Base-by-base conservation (phyloP, 64 coral and sea anemone genomes). In the Actinia tenebrosa region DNA sequence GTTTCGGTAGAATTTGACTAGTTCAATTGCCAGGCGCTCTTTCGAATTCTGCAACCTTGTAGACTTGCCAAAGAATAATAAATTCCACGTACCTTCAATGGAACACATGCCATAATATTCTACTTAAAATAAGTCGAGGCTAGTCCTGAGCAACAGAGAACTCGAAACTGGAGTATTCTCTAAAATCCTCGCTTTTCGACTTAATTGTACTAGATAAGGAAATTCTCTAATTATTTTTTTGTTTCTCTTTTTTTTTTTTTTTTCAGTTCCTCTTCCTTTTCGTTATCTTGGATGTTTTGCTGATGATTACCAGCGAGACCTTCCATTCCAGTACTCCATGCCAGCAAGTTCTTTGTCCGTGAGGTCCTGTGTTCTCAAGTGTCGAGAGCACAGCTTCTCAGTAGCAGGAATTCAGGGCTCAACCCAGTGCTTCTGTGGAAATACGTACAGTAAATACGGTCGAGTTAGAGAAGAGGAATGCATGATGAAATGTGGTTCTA, bases 351-450 rank as follows among this genome's bases (percentile, higher is more conserved):
- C 92, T 60, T 77, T 94, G 79, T 84, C 92, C 4, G 78, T 90
- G n/a, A 78, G 83, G 60, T 88, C 84, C 19, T 94, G 92, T 52
- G 79, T 90, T 22, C 55, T 83, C 16, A 94, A 94, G 56, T 94
- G 92, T 55, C 60, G 89, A 4, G 71, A 53, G 47, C 19, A 56
- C 17, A 59, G 92, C 15, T 94, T 90, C 66, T 89, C 92, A 0
- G 86, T 90, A 27, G 92, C 92, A 68, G 92, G 92, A 54, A 45
- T 90, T 62, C 92, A 94, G 60, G 86, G 83, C 64, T 94, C 92
- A 8, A 72, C 78, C 18, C 78, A 77, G 15, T 94, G 92, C 64
- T 90, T 87, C 45, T 94, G 92, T 78, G 92, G 92, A 18, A 86
- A 80, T 44, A 86, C 88, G 10, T 94, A 94, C 85, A 89, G 92